Base-by-base conservation (phyloP, 2,888 invertebrate species). In the Falcaria lacertinaria region DNA sequence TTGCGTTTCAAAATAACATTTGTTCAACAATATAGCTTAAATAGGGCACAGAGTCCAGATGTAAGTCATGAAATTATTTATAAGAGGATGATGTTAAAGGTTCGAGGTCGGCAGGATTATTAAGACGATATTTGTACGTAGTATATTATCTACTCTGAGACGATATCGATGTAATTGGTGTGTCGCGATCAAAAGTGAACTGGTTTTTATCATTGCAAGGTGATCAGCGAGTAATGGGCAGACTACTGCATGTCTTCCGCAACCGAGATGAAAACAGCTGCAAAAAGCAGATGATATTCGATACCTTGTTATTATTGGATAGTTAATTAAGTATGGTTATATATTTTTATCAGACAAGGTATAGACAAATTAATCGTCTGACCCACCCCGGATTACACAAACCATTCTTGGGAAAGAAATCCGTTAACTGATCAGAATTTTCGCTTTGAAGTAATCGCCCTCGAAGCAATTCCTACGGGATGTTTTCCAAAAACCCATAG, bases 151-250 rank as follows among this genome's bases (percentile, higher is more conserved):
- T n/a, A n/a, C n/a, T n/a, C n/a, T n/a, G n/a, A n/a, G n/a, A n/a
- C n/a, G n/a, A n/a, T n/a, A n/a, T n/a, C n/a, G n/a, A n/a, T n/a
- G n/a, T 11, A 66, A 70, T 73, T 64, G 61, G 50, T 48, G 49
- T 48, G 41, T 47, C 52, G 54, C 46, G 57, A 46, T 54, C 59
- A 61, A 55, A 67, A 67, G 55, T 68, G 54, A 51, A 74, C 74
- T 71, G 68, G 73, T 79, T 77, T 74, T 69, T 55, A 54, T 59
- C 48, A 56, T 56, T 55, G 65, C 76, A 77, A 80, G 80, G 79
- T 75, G 69, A 75, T 71, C 74, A 45, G 52, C 67, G 54, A 54
- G 46, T 58, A 61, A 59, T 61, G 52, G 53, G 45, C 52, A 57
- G 49, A 45, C 50, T 49, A 40, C 39, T 47, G 39, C 49, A 56